These are phyloP conservation scores for Sepiola atlantica DNA, from an alignment of 2,888 invertebrate species.

Conservation along the genomic window DNA sequence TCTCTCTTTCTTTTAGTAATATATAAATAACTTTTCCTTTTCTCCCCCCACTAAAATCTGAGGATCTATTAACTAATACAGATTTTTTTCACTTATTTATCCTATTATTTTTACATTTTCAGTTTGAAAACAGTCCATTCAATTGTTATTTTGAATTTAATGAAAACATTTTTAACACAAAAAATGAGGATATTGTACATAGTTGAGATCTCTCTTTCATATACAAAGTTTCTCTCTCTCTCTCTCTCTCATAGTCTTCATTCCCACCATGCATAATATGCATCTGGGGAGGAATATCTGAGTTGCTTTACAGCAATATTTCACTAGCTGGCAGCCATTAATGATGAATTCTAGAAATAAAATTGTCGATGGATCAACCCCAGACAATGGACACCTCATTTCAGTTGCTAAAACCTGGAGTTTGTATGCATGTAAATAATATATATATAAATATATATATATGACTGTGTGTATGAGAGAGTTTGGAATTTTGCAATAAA, in stretches of 20 bases:
- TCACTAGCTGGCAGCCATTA: conserved; percentile 18
- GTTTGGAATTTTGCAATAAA: conserved; percentile 32
- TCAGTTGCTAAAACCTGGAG: conserved; percentile 23
- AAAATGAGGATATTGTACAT: neutral
- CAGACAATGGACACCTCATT: neutral
- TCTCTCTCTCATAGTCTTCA: neutral
- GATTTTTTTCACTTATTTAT: neutral
- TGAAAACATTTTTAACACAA: neutral
- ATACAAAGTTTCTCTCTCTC: conserved; percentile 32
- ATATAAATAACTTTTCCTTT: too few relatives aligned
- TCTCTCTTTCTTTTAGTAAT: too few relatives aligned
- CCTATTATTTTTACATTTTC: neutral
- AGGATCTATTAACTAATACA: neutral
- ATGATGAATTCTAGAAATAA: conserved; percentile 32
- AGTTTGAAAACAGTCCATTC: neutral
- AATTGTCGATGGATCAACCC: conserved; percentile 6
- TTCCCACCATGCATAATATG: neutral
- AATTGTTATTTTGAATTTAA: conserved; percentile 18
- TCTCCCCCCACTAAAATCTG: neutral
- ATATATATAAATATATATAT: neutral
- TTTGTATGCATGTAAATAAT: neutral
- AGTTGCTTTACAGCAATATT: neutral
- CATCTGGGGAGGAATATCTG: neutral
- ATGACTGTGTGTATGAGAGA: neutral
- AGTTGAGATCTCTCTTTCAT: neutral